Evolutionary conservation across 2,888 invertebrate genomes (phyloP).

Genomic region (Glomeris marginata): DNA sequence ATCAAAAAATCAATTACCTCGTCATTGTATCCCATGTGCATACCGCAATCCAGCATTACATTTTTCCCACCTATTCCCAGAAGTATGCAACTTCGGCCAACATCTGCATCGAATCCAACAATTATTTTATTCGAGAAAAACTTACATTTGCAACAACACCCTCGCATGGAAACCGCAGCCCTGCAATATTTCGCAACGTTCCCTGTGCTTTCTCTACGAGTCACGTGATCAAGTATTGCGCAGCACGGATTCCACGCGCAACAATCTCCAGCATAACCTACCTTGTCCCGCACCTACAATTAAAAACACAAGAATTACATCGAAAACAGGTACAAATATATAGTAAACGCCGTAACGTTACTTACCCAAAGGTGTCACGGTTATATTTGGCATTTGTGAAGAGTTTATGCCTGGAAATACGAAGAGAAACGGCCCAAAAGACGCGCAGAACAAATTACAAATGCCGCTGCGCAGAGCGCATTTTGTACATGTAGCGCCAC

Average conservation of each 20-base stretch:
- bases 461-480: no score
- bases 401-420: no score
- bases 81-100: slow-evolving; percentile 92
- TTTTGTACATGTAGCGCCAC: no score
- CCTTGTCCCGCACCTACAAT: slow-evolving; percentile 55
- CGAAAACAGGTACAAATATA: not conserved
- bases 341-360: slow-evolving; percentile 1
- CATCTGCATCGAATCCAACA: slow-evolving; percentile 43
- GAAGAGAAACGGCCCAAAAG: no score
- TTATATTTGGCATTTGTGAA: slow-evolving; percentile 60
- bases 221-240: not conserved
- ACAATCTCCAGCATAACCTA: slow-evolving; percentile 1
- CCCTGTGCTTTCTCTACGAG: not conserved
- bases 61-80: slow-evolving; percentile 94
- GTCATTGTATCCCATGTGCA: slow-evolving; percentile 99
- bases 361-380: slow-evolving; percentile 60
- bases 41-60: slow-evolving; percentile 98
- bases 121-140: not conserved
- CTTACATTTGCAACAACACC: not conserved
- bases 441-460: no score
- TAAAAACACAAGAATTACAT: slow-evolving; percentile 6
- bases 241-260: not conserved
- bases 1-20: no score
- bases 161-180: no score
- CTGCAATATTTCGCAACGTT: no score